Conservation (phyloP, 1,140 invertebrate genomes). For the Odontomachus brunneus region DNA sequence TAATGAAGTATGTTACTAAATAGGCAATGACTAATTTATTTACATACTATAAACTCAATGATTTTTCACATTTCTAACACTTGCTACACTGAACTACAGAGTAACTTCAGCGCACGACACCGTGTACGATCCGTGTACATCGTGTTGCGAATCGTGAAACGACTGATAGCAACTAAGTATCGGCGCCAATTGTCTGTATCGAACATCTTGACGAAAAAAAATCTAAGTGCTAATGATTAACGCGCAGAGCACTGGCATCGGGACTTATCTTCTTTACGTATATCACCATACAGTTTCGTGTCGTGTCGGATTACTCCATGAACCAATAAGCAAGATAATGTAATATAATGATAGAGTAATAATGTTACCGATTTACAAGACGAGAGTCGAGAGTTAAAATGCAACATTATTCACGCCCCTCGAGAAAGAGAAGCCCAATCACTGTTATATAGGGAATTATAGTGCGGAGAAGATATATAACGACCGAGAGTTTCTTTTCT, state of each 20-base stretch:
- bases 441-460: conserved; percentile 58
- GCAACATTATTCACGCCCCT: conserved; percentile 39
- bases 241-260: conserved; percentile 76
- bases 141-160: conserved; percentile 79
- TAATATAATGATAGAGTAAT: conserved; percentile 71
- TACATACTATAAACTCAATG: conserved; percentile 77
- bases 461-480: conserved; percentile 25
- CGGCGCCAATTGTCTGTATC: conserved; percentile 77
- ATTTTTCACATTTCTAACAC: conserved; percentile 81
- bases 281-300: conserved; percentile 71
- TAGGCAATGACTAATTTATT: conserved; percentile 82
- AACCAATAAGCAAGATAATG: conserved; percentile 68
- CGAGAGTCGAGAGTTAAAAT: conserved; percentile 66
- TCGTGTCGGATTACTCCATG: conserved; percentile 62
- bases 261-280: conserved; percentile 80
- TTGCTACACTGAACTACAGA: conserved; percentile 70
- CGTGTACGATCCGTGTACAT: conserved; percentile 45
- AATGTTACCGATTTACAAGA: conserved; percentile 68
- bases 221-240: conserved; percentile 64
- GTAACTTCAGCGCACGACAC: conserved; percentile 62
- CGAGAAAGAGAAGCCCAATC: conserved; percentile 1
- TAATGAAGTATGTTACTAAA: conserved; percentile 77
- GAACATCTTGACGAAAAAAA: conserved; percentile 49
- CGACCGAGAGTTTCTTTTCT: conserved; percentile 50
- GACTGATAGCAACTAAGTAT: conserved; percentile 85